A percentile compares a stretch with the other conserved stretches of the same genome.
Evolutionary conservation across 2,888 invertebrate species (phyloP).

Genomic region (Tenthredo mesomela): DNA sequence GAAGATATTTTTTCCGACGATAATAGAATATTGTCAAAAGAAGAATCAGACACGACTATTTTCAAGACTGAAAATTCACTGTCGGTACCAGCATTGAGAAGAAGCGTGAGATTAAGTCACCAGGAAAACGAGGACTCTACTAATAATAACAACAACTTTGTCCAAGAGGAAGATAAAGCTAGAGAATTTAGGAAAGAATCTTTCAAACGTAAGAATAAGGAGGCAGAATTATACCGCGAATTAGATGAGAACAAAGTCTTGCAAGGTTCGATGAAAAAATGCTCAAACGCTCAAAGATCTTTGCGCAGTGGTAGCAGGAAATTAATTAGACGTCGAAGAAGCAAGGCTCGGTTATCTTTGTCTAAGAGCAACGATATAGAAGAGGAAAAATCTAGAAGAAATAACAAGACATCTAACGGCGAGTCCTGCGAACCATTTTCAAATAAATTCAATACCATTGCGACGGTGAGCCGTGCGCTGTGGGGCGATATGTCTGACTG

Average conservation of each 20-base stretch:
- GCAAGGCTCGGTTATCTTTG: conserved; percentile 56
- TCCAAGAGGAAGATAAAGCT: neutral
- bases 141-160: conserved; percentile 58
- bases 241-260: conserved; percentile 9
- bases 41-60: neutral
- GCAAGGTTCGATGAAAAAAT: conserved; percentile 56
- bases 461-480: conserved; percentile 72
- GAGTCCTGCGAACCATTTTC: conserved; percentile 31
- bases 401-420: conserved; percentile 48
- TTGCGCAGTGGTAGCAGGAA: conserved; percentile 63
- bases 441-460: conserved; percentile 65
- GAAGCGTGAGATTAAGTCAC: conserved; percentile 73
- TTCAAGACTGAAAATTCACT: conserved; percentile 30
- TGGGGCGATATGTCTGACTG: conserved; percentile 76
- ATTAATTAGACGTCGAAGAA: conserved; percentile 59
- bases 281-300: conserved; percentile 60
- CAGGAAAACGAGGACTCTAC: conserved; percentile 69
- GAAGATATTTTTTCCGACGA: conserved; percentile 58
- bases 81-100: conserved; percentile 65
- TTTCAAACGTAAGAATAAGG: conserved; percentile 55
- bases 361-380: conserved; percentile 56
- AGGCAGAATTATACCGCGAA: conserved; percentile 3
- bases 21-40: conserved; percentile 18
- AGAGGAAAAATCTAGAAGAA: conserved; percentile 57
- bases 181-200: conserved; percentile 47